Evolutionary conservation across 2,113 vertebrate genomes (phyloP).

Genomic region (Spizaetus ornatus): DNA sequence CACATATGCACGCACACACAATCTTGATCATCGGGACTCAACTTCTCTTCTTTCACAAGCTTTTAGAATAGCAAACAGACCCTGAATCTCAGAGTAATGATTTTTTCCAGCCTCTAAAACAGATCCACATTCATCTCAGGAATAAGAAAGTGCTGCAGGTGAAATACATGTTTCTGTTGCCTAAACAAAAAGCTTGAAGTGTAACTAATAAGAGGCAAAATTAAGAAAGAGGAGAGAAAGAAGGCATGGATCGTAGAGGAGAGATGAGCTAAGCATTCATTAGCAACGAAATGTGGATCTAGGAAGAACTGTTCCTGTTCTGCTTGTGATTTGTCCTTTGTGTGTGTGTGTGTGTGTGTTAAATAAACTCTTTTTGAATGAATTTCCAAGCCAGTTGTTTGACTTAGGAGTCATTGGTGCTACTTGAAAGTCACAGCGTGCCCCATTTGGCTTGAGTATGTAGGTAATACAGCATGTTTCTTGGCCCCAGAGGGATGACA

Average conservation of each 20-base stretch:
- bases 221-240: not conserved
- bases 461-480: not conserved
- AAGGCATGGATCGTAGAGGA: not conserved
- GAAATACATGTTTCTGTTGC: constrained; percentile 20
- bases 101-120: not conserved
- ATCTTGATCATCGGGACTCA: not conserved
- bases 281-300: not conserved
- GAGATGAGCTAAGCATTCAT: not conserved
- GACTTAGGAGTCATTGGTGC: not conserved
- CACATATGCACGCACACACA: not conserved
- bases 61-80: constrained; percentile 27
- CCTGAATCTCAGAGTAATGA: not conserved
- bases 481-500: not conserved
- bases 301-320: not conserved
- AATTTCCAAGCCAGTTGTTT: constrained; percentile 22
- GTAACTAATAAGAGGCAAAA: constrained; percentile 20
- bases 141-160: not conserved
- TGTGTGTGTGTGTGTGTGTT: not conserved
- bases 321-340: not conserved
- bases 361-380: not conserved
- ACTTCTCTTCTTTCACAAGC: not conserved
- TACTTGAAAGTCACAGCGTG: not conserved
- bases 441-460: not conserved
- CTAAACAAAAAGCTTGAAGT: constrained; percentile 42
- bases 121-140: not conserved